Conservation (phyloP, 92 coral and sea anemone species). For the Phenganax marumi region DNA sequence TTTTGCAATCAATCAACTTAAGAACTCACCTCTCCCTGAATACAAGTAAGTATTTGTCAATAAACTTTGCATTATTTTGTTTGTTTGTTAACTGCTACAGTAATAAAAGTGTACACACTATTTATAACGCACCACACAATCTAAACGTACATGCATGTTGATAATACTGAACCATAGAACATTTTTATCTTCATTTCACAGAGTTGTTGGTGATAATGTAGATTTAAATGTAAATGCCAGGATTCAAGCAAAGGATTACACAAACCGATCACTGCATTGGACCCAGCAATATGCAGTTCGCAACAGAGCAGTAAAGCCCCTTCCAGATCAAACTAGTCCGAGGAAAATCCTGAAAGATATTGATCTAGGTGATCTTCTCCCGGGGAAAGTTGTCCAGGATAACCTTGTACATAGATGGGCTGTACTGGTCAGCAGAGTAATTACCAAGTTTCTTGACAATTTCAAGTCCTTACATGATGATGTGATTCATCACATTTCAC, state of each 20-base stretch:
- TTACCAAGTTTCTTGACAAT: neutral
- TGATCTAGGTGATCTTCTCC: neutral
- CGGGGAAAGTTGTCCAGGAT: neutral
- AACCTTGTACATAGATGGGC: neutral
- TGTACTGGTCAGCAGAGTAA: conserved; percentile 7
- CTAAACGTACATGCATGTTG: neutral
- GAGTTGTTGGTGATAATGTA: neutral
- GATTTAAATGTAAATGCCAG: neutral
- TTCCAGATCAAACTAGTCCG: neutral
- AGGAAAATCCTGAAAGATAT: neutral
- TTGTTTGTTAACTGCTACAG: no score
- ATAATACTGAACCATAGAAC: neutral
- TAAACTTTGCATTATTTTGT: no score
- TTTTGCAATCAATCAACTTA: no score
- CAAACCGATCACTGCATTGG: neutral
- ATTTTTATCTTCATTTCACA: neutral
- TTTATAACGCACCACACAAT: neutral
- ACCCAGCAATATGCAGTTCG: conserved; percentile 9
- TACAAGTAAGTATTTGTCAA: no score
- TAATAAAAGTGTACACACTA: no score
- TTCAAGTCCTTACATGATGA: neutral
- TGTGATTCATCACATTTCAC: neutral
- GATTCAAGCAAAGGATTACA: neutral
- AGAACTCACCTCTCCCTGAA: no score
- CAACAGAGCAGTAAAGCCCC: neutral